Evolutionary conservation across 2,113 vertebrate genomes (phyloP).

Genomic region (Aptenodytes patagonicus): DNA sequence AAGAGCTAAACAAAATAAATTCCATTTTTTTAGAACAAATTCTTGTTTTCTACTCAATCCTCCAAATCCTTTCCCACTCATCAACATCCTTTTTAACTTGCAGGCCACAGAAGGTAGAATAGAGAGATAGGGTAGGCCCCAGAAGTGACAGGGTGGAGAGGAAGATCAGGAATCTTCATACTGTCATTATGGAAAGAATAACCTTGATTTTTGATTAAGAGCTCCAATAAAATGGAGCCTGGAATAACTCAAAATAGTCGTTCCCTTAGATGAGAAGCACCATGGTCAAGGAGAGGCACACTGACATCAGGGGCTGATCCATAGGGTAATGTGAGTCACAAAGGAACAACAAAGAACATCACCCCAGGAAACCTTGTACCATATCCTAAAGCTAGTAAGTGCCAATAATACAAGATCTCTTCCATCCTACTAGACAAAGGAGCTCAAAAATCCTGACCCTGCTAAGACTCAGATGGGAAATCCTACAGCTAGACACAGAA

Average conservation of each 20-base stretch:
- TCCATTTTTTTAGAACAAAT: neutral
- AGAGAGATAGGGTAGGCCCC: too few species aligned
- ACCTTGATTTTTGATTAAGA: neutral
- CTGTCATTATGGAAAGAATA: neutral
- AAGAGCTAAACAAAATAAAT: neutral
- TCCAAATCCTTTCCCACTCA: neutral
- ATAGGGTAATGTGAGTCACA: accelerated
- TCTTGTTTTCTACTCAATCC: neutral
- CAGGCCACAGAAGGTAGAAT: neutral
- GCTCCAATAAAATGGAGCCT: neutral
- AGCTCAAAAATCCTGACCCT: neutral
- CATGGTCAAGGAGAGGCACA: neutral
- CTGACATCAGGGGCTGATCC: neutral
- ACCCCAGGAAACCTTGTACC: neutral
- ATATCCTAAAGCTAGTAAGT: neutral
- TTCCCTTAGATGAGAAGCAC: neutral
- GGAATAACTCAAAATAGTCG: neutral
- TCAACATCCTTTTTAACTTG: neutral
- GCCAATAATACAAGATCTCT: neutral
- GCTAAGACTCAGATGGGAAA: neutral
- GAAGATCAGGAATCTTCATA: neutral
- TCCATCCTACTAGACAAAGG: neutral
- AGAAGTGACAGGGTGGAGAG: neutral
- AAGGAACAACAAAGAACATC: neutral
- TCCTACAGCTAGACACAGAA: neutral